These are phyloP conservation scores for Gila robusta DNA, from an alignment of 2,797 vertebrate species.

Conservation along the genomic window DNA sequence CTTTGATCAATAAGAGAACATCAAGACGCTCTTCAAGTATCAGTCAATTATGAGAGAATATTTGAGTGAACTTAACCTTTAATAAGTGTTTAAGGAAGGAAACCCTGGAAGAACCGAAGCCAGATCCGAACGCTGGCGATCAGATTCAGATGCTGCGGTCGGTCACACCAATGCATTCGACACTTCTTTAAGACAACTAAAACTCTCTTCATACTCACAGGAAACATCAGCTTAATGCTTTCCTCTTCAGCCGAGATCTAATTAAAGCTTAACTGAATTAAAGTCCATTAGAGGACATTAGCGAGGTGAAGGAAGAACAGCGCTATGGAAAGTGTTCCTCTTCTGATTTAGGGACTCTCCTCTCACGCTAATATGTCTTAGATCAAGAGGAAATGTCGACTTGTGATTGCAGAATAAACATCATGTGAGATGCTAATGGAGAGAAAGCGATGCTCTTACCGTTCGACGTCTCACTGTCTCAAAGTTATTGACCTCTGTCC, in stretches of 20 bases:
- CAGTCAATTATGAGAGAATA: not conserved
- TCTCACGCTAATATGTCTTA: conserved; percentile 56
- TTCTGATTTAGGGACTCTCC: conserved; percentile 69
- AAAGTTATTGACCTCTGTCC: conserved; percentile 47
- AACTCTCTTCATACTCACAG: conserved; percentile 77
- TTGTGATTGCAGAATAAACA: conserved; percentile 65
- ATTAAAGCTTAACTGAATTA: conserved; percentile 84
- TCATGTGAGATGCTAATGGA: conserved; percentile 76
- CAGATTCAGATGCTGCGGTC: not conserved
- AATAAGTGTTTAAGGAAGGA: not conserved
- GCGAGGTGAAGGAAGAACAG: conserved; percentile 78
- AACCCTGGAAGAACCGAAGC: not conserved
- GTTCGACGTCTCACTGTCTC: conserved; percentile 66
- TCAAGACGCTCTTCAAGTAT: not conserved
- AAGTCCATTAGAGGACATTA: conserved; percentile 82
- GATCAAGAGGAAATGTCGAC: conserved; percentile 61
- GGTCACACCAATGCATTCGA: conserved; percentile 41
- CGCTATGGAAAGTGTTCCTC: conserved; percentile 69
- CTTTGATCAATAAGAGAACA: not conserved
- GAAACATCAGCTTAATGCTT: conserved; percentile 75
- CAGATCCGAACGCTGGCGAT: not conserved
- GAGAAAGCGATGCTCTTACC: conserved; percentile 68
- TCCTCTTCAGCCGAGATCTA: conserved; percentile 72
- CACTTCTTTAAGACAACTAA: conserved; percentile 83
- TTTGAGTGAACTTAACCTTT: not conserved